Conservation (phyloP, 2,113 vertebrate genomes). For the Heterotis niloticus region DNA sequence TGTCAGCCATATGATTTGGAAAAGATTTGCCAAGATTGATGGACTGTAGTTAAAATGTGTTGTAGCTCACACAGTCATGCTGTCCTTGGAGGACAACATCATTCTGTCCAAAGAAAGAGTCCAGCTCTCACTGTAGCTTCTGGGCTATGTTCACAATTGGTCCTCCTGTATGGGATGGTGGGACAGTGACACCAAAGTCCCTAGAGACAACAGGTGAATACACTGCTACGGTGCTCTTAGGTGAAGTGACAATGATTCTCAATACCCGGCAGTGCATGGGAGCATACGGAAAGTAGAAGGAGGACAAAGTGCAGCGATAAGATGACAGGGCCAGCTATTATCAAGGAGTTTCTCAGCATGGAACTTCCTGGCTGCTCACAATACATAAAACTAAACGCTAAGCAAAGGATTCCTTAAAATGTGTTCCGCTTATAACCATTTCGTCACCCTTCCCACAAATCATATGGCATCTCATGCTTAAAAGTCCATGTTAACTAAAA, state of each 20-base stretch:
- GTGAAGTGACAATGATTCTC: not conserved
- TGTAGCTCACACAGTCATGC: too few species aligned
- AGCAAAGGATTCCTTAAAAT: not conserved
- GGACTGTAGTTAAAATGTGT: too few species aligned
- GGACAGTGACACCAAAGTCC: too few species aligned
- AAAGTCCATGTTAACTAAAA: not conserved
- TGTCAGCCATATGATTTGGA: too few species aligned
- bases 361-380: not conserved
- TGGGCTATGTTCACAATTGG: too few species aligned
- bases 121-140: too few species aligned
- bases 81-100: too few species aligned
- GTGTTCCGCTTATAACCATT: not conserved
- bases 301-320: slow-evolving; percentile 20
- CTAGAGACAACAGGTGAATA: not conserved
- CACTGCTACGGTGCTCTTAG: not conserved
- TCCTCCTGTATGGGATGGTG: too few species aligned
- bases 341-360: too few species aligned
- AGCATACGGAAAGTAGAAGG: not conserved
- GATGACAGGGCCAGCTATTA: not conserved
- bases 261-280: not conserved
- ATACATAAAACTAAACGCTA: not conserved
- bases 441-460: not conserved
- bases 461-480: too few species aligned
- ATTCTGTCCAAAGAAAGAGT: too few species aligned
- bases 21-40: too few species aligned